Evolutionary conservation across 35 echinoderm and acorn worm species (phyloP).

Genomic region (Eucidaris tribuloides): DNA sequence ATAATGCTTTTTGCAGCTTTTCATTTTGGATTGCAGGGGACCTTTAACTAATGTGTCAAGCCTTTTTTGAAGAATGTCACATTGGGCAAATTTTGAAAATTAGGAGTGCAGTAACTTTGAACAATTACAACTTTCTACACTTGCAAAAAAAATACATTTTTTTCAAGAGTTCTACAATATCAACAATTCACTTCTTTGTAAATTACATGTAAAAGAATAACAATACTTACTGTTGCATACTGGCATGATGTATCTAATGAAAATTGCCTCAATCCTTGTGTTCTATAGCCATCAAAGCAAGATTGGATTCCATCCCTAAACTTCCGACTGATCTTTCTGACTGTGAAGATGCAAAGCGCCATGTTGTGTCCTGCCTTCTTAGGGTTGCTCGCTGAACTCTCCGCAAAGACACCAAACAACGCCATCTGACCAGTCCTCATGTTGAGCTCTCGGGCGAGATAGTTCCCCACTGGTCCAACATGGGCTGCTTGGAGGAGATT

Average conservation of each 20-base stretch:
- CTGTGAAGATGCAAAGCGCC: constrained; percentile 58
- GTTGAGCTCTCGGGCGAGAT: constrained; percentile 10
- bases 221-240: background rate
- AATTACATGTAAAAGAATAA: background rate
- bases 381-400: constrained; percentile 34
- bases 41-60: too few relatives aligned
- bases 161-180: background rate
- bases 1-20: too few relatives aligned
- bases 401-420: constrained; percentile 53
- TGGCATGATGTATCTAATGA: background rate
- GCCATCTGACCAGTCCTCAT: background rate
- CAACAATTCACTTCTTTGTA: background rate
- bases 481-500: constrained; percentile 65
- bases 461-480: constrained; percentile 26
- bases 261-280: constrained; percentile 45
- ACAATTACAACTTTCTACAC: background rate
- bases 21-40: too few relatives aligned
- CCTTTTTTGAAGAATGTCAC: too few relatives aligned
- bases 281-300: constrained; percentile 39
- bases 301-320: constrained; percentile 27
- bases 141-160: background rate
- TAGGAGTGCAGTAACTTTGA: background rate
- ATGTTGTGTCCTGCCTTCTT: constrained; percentile 11
- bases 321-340: constrained; percentile 24
- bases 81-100: too few relatives aligned